Percentiles rank a stretch among this genome's conserved stretches.
These are phyloP conservation scores for Cyprinodon variegatus DNA, from an alignment of 2,113 vertebrate genomes.

Conservation along the genomic window DNA sequence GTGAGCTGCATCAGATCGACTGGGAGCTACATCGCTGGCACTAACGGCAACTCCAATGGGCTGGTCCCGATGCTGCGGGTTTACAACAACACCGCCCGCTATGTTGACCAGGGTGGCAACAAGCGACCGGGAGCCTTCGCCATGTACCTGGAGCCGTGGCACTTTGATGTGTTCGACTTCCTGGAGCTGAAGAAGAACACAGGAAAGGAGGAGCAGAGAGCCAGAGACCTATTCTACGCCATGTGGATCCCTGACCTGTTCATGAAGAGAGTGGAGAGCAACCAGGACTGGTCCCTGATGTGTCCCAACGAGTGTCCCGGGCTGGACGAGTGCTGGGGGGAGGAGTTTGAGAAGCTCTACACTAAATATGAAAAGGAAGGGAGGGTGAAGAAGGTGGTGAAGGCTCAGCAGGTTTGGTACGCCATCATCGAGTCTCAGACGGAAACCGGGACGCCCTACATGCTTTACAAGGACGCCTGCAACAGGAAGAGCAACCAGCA, in stretches of 20 bases:
- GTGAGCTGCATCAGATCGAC: constrained; percentile 96
- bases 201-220: constrained; percentile 95
- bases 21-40: constrained; percentile 97
- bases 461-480: constrained; percentile 98
- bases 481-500: constrained; percentile 98
- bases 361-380: constrained; percentile 91
- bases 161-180: constrained; percentile 95
- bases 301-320: constrained; percentile 94
- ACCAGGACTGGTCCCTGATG: constrained; percentile 97
- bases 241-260: constrained; percentile 98
- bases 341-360: constrained; percentile 95
- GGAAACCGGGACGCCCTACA: constrained; percentile 95
- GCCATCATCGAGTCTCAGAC: constrained; percentile 98
- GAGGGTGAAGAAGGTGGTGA: constrained; percentile 87
- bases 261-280: constrained; percentile 96
- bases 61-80: constrained; percentile 96
- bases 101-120: constrained; percentile 97
- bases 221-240: constrained; percentile 94
- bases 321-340: constrained; percentile 95
- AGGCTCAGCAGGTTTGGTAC: constrained; percentile 96
- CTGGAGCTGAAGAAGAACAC: constrained; percentile 99
- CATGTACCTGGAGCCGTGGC: constrained; percentile 98
- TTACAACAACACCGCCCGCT: constrained; percentile 97
- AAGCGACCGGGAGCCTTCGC: constrained; percentile 98
- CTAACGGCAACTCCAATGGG: constrained; percentile 97